Percentiles rank a stretch among this genome's conserved stretches.
phyloP scores from a whole-genome alignment of 2,113 vertebrate genomes.

The Anolis carolinensis region DNA sequence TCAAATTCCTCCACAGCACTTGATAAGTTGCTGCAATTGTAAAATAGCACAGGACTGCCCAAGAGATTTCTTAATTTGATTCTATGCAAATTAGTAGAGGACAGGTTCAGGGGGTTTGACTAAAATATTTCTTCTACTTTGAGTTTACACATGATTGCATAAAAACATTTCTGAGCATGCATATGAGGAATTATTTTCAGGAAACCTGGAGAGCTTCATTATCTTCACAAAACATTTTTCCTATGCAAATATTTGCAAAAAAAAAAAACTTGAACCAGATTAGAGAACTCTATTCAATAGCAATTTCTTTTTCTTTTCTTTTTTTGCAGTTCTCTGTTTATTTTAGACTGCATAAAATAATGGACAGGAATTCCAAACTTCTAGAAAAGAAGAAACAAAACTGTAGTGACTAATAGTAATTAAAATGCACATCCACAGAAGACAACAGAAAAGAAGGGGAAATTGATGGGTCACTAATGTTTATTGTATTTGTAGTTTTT shows the following conservation, averaged over 20 bases:
- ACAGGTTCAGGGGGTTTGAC: neutral
- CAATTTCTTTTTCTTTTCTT: neutral
- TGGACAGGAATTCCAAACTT: neutral
- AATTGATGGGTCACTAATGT: neutral
- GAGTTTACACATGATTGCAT: neutral
- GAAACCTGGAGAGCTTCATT: neutral
- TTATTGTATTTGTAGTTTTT: neutral
- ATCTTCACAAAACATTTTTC: neutral
- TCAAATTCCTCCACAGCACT: neutral
- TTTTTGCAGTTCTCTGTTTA: neutral
- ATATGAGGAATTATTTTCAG: neutral
- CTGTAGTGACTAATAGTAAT: neutral
- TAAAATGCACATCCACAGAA: neutral
- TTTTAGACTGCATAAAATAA: neutral
- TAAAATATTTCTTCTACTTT: neutral
- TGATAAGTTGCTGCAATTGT: neutral
- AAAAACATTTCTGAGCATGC: neutral
- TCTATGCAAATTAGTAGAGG: neutral
- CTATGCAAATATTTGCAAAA: neutral
- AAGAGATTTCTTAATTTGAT: neutral
- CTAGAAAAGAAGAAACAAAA: neutral
- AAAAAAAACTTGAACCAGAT: neutral
- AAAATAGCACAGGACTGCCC: neutral
- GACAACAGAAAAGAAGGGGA: neutral
- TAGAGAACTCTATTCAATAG: neutral